Base-by-base conservation (phyloP, 2,797 vertebrate genomes). In the Thunnus albacares region DNA sequence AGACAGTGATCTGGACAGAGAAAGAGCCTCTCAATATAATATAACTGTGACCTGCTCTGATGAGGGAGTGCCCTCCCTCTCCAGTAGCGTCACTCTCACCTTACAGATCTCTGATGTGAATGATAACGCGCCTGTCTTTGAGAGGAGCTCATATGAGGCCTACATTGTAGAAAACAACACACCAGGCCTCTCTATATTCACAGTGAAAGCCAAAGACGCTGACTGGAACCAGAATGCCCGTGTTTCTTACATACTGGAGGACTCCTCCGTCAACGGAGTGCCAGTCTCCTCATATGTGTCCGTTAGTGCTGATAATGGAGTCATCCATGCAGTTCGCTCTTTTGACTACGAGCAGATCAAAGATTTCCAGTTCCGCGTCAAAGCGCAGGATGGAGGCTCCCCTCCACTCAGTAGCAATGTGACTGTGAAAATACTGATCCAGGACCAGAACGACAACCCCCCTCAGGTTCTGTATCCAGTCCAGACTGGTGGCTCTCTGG, bases 281-380 rank as follows among this genome's bases (percentile, higher is more conserved):
- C 82, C 91, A 2, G 82, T 92, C 17, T 86, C 89, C 33, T 87
- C 94, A 63, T 92, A 93, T 71, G 90, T 96, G 22, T 87, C 91
- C 35, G 92, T 95, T 64, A 94, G 94, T 84, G 89, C 92, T 68
- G 92, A 94, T 57, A 95, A 87, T 62, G 95, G 95, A 73, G 94
- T 95, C 67, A 84, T 96, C 57, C 95, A 96, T 81, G 94, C 95
- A 17, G 79, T 95, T 60, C 92, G 94, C 75, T 95, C 95, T 62
- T 93, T 96, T 92, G 95, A 95, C 84, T 96, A 90, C 30, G 95
- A 96, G 80, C 90, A 90, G 33, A 55, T 95, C 56, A 92, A 87
- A 79, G 89, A 93, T 10, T 90, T 93, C 1, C 74, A 87, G 5
- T 84, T 95, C 17, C 41, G 43, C 0, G 84, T 95, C 15, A 95